Conservation (phyloP, 2,888 invertebrate species). For the Pterostichus madidus region DNA sequence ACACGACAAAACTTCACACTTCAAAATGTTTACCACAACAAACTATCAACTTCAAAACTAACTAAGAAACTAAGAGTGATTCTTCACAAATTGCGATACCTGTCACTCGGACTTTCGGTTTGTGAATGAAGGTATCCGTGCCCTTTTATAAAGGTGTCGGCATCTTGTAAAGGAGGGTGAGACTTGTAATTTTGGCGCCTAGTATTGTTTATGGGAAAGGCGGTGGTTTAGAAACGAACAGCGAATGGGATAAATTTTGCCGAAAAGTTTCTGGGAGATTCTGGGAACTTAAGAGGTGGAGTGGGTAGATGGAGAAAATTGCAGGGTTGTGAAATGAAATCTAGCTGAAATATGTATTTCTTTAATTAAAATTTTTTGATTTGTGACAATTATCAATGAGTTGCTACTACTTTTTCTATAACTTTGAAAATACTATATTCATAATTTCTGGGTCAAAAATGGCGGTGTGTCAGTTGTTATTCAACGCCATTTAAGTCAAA, state of each 20-base stretch:
- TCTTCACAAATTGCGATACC: neutral
- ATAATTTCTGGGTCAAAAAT: too few species aligned
- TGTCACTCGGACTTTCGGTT: neutral
- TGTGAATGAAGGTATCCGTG: neutral
- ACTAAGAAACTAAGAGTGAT: neutral
- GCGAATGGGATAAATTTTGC: neutral
- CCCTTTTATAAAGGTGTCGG: conserved; percentile 5
- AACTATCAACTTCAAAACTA: too few species aligned
- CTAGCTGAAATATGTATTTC: neutral
- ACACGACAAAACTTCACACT: too few species aligned
- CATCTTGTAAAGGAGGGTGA: neutral
- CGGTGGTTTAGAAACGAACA: neutral
- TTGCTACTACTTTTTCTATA: too few species aligned
- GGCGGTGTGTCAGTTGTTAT: too few species aligned
- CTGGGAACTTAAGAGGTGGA: neutral
- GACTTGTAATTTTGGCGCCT: neutral
- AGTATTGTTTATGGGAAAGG: neutral
- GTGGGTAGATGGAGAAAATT: neutral
- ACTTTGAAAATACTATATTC: too few species aligned
- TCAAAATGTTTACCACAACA: too few species aligned
- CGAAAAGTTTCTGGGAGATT: neutral
- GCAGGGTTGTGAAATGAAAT: neutral
- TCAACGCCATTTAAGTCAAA: too few species aligned
- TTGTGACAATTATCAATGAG: too few species aligned
- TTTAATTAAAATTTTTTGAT: neutral